Evolutionary conservation across 2,888 invertebrate species (phyloP), one percentile per base, ranked within the genome.

Genomic region (Polydrusus tereticollis): DNA sequence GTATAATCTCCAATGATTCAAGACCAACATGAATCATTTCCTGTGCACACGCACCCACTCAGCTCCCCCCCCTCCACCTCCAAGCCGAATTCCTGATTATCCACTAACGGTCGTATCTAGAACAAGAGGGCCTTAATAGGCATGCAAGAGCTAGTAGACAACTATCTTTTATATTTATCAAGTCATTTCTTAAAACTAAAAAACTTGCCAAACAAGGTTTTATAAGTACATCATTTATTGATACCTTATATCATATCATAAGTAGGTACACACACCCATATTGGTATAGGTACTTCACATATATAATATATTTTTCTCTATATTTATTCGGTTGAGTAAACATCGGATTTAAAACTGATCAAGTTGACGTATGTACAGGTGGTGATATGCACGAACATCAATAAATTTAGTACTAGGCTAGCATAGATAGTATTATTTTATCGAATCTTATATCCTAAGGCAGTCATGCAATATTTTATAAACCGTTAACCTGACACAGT

Each of bases 281-380:
- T 33, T 10, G 2, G 47, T 23, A 47, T n/a, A 18, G 18, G 21
- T 23, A 47, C 47, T 47, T 23, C 47, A 47, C 8, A 20, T 45
- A 45, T 45, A 20, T 33, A 1, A 33, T 20, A 20, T 45, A 45
- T 45, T 45, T 45, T 45, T 45, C 45, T 47, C 23, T 23, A 5
- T 23, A 47, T 47, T 47, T 47, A 12, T 4, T n/a, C 47, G 47
- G n/a, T n/a, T 47, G 47, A 47, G 6, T 47, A 47, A 47, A 47
- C 47, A 47, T 12, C n/a, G 10, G n/a, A n/a, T 47, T 47, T n/a
- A 47, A 47, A 47, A 47, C 21, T 47, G 12, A 1, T 8, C 47
- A 23, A n/a, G 12, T 21, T 47, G 47, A 21, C 16, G 8, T 47
- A 47, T 41, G 2, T 12, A 38, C n/a, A n/a, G n/a, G n/a, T n/a